A percentile compares a stretch with the other conserved stretches of the same genome.
These are phyloP conservation scores for Montipora capricornis DNA, from an alignment of 64 coral and sea anemone species.

Conservation along the genomic window DNA sequence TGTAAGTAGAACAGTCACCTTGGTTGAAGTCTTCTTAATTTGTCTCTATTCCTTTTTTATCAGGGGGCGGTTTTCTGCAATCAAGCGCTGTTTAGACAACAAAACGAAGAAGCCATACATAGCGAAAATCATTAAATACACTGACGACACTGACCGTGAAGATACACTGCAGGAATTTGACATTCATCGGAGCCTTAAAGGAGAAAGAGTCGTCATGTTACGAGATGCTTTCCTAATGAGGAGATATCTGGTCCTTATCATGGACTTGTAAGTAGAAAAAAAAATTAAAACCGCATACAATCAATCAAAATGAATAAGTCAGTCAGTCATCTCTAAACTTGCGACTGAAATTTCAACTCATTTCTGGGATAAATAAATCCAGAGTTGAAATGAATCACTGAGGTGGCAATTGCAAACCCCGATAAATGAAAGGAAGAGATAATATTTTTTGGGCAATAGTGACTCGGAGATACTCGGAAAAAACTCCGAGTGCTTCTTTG, in stretches of 20 bases:
- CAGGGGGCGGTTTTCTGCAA: slow-evolving; percentile 87
- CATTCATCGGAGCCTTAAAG: slow-evolving; percentile 71
- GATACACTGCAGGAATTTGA: slow-evolving; percentile 85
- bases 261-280: slow-evolving; percentile 83
- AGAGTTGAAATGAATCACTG: too few species aligned
- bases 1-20: not conserved
- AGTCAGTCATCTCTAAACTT: too few species aligned
- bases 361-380: too few species aligned
- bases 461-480: too few species aligned
- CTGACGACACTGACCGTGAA: slow-evolving; percentile 76
- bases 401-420: too few species aligned
- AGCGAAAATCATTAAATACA: slow-evolving; percentile 86
- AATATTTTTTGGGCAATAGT: too few species aligned
- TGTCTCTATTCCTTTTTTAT: not conserved
- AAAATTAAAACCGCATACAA: not conserved
- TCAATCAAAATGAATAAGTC: not conserved
- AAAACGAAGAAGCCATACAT: slow-evolving; percentile 70
- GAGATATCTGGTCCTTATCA: slow-evolving; percentile 90
- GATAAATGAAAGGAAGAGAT: too few species aligned
- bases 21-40: not conserved
- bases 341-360: too few species aligned
- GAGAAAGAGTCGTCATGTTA: slow-evolving; percentile 69
- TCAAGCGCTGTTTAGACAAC: slow-evolving; percentile 79
- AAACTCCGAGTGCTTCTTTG: too few species aligned
- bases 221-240: slow-evolving; percentile 76